Base-by-base conservation (phyloP, 2,888 invertebrate species). In the Balanococcus diminutus region DNA sequence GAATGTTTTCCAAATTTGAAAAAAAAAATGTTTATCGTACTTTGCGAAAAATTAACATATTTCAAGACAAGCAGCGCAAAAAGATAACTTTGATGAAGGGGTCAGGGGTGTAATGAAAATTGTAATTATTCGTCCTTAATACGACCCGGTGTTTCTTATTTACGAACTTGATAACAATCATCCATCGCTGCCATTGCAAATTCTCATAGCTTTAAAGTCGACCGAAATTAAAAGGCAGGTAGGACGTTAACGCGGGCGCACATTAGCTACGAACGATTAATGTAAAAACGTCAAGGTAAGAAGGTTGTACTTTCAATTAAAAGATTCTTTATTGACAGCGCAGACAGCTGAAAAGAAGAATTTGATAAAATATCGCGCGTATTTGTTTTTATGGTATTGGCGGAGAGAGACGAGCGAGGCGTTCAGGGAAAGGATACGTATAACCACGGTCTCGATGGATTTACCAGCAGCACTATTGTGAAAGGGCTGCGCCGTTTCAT, bases 291-390 rank as follows among this genome's bases (percentile, higher is more conserved):
- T 67, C 67, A 28, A 67, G 28, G 67, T 31, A 67, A 67, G 11
- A 28, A 67, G 67, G 61, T n/a, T n/a, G n/a, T 67, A 67, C 28
- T 25, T 67, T 28, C 28, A 67, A 67, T 67, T 67, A 67, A 67
- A 67, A 67, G 67, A 67, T 67, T 67, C 67, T 16, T 67, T 67
- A 67, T 67, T 67, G 67, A 67, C 67, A 28, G 67, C 67, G 16
- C 25, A 67, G 67, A 67, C 56, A 56, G 56, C 56, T 56, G 56
- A 56, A 56, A 56, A 56, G 56, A 67, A 67, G 67, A 67, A 67
- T 67, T 67, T 67, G 28, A 67, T 67, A 67, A 67, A 67, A 56
- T 56, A 56, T 19, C 46, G 56, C 19, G 19, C 56, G 56, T 56
- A 56, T 56, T 56, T 56, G 22, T 56, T 56, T 56, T 56, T 56